phyloP scores from a whole-genome alignment of 2,888 invertebrate species.

The Watsonalla binaria region DNA sequence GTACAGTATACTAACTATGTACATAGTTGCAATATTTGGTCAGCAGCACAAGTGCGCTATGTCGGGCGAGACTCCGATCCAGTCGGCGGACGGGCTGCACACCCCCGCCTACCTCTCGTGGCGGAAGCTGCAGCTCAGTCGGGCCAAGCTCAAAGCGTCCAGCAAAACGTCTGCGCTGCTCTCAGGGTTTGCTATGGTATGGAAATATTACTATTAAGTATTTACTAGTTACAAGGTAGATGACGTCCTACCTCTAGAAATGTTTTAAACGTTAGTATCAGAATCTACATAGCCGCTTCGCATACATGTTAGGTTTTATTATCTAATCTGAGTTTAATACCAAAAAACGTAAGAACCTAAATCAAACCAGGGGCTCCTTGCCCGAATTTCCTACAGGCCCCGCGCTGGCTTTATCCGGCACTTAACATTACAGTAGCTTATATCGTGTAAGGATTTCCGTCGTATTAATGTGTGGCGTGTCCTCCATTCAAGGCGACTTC shows the following conservation, averaged over 20 bases:
- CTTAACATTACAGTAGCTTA: neutral
- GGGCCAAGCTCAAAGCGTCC: slow-evolving; percentile 98
- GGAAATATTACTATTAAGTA: too few species aligned
- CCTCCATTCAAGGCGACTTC: neutral
- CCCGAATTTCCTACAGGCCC: neutral
- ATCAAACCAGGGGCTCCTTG: neutral
- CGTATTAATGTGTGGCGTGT: neutral
- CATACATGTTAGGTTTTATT: too few species aligned
- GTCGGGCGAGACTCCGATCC: slow-evolving; percentile 82
- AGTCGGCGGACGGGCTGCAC: slow-evolving; percentile 86
- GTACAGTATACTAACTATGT: too few species aligned
- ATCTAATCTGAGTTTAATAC: too few species aligned
- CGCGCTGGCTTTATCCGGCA: neutral
- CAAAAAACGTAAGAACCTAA: neutral
- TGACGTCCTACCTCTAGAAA: too few species aligned
- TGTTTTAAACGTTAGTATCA: too few species aligned
- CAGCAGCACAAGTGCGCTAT: slow-evolving; percentile 66
- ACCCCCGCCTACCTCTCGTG: slow-evolving; percentile 92
- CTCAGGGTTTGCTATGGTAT: slow-evolving; percentile 98
- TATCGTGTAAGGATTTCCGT: neutral
- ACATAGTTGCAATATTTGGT: too few species aligned
- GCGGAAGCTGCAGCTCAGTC: slow-evolving; percentile 94
- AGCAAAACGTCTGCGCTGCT: slow-evolving; percentile 98
- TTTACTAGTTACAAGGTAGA: too few species aligned
- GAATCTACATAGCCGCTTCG: too few species aligned